These are phyloP conservation scores for Anolis carolinensis DNA, from an alignment of 2,113 vertebrate genomes.

Conservation along the genomic window DNA sequence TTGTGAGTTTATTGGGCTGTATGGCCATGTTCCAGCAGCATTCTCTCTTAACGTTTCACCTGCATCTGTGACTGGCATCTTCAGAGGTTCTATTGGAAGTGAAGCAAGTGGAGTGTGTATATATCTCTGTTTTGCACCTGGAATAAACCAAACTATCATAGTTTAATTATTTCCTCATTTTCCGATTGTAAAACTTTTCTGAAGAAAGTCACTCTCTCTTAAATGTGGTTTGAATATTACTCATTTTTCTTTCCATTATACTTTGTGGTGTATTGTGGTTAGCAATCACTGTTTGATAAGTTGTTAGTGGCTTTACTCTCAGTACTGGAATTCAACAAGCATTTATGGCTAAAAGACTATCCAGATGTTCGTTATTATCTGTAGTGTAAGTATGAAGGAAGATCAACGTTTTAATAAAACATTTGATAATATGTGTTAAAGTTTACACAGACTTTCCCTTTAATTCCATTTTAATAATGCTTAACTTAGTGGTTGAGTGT, in stretches of 20 bases:
- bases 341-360: too few relatives aligned
- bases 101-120: too few relatives aligned
- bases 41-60: too few relatives aligned
- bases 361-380: too few relatives aligned
- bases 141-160: not conserved
- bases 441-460: not conserved
- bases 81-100: too few relatives aligned
- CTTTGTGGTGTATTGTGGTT: constrained; percentile 14
- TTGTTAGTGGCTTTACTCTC: not conserved
- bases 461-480: not conserved
- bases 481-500: too few relatives aligned
- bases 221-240: not conserved
- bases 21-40: too few relatives aligned
- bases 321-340: not conserved
- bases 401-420: too few relatives aligned
- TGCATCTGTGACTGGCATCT: too few relatives aligned
- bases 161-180: constrained; percentile 18
- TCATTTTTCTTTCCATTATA: constrained; percentile 31
- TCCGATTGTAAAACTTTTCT: not conserved
- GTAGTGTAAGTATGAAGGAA: too few relatives aligned
- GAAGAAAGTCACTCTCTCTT: not conserved
- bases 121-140: too few relatives aligned
- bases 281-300: constrained; percentile 2
- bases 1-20: too few relatives aligned
- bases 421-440: not conserved